A percentile compares a stretch with the other conserved stretches of the same genome.
phyloP scores from a whole-genome alignment of 2,888 invertebrate species.

The Apamea epomidion region DNA sequence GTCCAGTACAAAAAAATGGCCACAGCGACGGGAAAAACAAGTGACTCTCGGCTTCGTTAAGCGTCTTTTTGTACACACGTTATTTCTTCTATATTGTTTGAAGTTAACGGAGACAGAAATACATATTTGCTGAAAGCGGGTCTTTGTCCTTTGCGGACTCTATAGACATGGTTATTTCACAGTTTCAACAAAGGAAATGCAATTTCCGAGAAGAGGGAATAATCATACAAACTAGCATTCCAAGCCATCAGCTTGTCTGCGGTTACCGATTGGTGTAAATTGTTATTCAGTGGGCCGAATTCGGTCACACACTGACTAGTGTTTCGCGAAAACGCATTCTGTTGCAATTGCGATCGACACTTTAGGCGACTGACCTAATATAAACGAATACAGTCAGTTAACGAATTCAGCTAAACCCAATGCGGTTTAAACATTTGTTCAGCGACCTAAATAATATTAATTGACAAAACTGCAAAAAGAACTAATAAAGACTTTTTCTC shows the following conservation, averaged over 20 bases:
- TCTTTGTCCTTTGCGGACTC: neutral
- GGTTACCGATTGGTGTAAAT: neutral
- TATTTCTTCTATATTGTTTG: neutral
- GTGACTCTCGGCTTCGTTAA: neutral
- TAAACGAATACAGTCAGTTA: neutral
- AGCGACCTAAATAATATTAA: neutral
- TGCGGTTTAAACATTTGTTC: neutral
- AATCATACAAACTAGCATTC: neutral
- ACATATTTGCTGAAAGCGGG: neutral
- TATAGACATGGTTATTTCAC: neutral
- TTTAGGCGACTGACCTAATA: neutral
- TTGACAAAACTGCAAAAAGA: neutral
- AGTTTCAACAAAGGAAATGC: neutral
- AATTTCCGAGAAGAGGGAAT: neutral
- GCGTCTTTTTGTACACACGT: neutral
- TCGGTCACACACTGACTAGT: neutral
- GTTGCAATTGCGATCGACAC: neutral
- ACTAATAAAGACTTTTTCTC: neutral
- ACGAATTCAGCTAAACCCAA: neutral
- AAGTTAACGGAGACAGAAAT: neutral
- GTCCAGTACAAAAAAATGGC: neutral
- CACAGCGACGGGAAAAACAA: neutral
- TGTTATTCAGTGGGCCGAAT: neutral
- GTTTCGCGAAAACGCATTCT: neutral
- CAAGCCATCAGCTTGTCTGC: neutral